These are phyloP conservation scores for Picathartes gymnocephalus DNA, from an alignment of 2,113 vertebrate genomes.

Conservation along the genomic window DNA sequence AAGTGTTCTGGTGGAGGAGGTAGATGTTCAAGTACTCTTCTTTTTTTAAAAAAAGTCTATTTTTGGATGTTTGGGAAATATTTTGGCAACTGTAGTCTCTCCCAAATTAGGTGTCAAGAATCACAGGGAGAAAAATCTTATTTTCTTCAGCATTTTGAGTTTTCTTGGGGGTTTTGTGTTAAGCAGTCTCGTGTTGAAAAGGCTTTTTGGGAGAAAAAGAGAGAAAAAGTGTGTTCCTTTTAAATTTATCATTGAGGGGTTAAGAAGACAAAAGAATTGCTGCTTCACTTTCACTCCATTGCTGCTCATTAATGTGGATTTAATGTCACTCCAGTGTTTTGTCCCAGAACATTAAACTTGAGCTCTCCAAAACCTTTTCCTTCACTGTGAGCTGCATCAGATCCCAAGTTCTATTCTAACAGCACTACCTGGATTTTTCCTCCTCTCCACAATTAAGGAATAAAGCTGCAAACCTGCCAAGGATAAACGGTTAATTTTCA, in stretches of 20 bases:
- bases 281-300: constrained; percentile 19
- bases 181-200: background rate
- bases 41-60: constrained; percentile 40
- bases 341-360: background rate
- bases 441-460: background rate
- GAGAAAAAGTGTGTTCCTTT: background rate
- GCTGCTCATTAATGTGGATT: constrained; percentile 30
- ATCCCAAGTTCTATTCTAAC: background rate
- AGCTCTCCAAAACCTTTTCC: background rate
- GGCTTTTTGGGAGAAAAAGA: background rate
- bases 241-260: background rate
- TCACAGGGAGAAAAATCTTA: background rate
- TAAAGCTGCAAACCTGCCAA: background rate
- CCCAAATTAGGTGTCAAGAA: background rate
- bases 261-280: background rate
- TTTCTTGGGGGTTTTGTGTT: background rate
- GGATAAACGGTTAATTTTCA: background rate
- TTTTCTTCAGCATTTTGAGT: background rate
- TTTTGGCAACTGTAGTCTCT: constrained; percentile 11
- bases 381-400: background rate
- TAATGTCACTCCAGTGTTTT: background rate
- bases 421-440: background rate
- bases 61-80: constrained; percentile 51
- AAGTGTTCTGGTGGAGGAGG: background rate
- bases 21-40: background rate